A percentile compares a stretch with the other conserved stretches of the same genome.
phyloP scores from a whole-genome alignment of 2,888 invertebrate genomes.

The Noctua comes region DNA sequence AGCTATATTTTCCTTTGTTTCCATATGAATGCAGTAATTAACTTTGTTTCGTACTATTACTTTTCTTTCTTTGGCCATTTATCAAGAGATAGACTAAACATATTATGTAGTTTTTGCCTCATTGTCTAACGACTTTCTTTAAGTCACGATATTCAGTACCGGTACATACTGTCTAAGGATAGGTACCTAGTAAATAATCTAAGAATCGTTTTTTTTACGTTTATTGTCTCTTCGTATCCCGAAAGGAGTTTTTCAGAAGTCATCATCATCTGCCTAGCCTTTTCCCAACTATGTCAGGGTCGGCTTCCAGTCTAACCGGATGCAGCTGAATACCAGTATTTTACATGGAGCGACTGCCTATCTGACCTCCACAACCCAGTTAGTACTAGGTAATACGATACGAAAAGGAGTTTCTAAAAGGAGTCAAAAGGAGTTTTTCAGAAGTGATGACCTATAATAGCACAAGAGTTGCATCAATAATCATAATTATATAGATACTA shows the following conservation, averaged over 20 bases:
- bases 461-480: background rate
- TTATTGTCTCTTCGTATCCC: background rate
- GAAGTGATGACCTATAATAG: background rate
- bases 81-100: constrained; percentile 30
- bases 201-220: background rate
- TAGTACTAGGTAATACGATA: too few relatives aligned
- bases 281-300: too few relatives aligned
- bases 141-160: background rate
- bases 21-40: constrained; percentile 48
- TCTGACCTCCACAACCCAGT: too few relatives aligned
- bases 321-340: too few relatives aligned
- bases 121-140: constrained; percentile 39
- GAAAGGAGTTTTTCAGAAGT: background rate
- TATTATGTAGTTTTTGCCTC: constrained; percentile 44
- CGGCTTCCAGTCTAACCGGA: too few relatives aligned
- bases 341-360: too few relatives aligned
- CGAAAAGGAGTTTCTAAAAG: too few relatives aligned
- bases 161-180: background rate
- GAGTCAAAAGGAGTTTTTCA: background rate
- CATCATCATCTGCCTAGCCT: too few relatives aligned
- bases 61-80: constrained; percentile 23
- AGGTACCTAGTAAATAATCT: background rate
- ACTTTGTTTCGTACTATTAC: constrained; percentile 16
- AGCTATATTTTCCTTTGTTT: constrained; percentile 50
- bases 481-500: too few relatives aligned